These are phyloP conservation scores for Atrina japonica DNA, from an alignment of 2,888 invertebrate species.

Conservation along the genomic window DNA sequence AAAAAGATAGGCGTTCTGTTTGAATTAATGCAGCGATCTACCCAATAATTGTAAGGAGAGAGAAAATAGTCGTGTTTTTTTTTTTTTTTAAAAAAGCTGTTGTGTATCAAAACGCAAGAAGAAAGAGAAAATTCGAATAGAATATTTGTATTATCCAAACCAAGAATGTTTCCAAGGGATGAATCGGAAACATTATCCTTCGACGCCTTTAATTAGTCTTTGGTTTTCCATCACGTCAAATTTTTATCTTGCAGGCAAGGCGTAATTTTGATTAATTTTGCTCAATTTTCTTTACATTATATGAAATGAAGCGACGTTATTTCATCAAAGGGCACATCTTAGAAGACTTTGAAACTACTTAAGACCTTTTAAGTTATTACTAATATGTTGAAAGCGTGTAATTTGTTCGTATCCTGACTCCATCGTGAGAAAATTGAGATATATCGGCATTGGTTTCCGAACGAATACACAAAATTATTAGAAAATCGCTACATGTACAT, in stretches of 20 bases:
- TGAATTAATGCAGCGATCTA: too few species aligned
- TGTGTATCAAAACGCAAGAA: too few species aligned
- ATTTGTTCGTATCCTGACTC: conserved; percentile 23
- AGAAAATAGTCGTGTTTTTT: too few species aligned
- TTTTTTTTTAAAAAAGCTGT: too few species aligned
- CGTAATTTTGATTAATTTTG: conserved; percentile 32
- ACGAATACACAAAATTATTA: conserved; percentile 26
- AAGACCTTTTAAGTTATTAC: conserved; percentile 21
- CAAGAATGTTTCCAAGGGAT: too few species aligned
- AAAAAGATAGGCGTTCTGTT: too few species aligned
- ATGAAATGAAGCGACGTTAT: conserved; percentile 42
- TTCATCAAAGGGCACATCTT: conserved; percentile 28
- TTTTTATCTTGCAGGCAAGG: background rate
- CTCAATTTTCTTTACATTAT: conserved; percentile 41
- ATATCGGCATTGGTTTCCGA: conserved; percentile 26
- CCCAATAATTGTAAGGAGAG: too few species aligned
- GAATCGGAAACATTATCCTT: too few species aligned
- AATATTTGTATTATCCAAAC: too few species aligned
- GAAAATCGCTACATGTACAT: conserved; percentile 15
- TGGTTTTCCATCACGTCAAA: conserved; percentile 4
- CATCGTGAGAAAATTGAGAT: conserved; percentile 20
- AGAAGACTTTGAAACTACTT: conserved; percentile 7
- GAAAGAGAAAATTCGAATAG: too few species aligned
- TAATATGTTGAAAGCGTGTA: conserved; percentile 20
- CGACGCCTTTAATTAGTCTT: too few species aligned